phyloP scores from a whole-genome alignment of 2,113 vertebrate species.

The Hydropotes inermis region DNA sequence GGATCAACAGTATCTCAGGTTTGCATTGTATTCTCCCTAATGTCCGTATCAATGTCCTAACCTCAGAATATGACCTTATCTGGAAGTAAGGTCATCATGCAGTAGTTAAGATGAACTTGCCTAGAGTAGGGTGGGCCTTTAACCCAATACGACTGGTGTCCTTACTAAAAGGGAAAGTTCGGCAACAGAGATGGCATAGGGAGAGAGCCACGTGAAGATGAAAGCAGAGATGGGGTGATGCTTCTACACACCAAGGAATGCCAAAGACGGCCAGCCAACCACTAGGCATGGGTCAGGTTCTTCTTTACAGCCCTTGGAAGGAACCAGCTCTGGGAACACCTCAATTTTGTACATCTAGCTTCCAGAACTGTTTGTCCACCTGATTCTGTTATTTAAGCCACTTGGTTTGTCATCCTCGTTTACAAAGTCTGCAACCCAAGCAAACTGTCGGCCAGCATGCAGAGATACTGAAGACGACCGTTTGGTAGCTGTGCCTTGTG shows the following conservation, averaged over 20 bases:
- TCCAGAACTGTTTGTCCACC: neutral
- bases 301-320: neutral
- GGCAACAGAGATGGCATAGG: neutral
- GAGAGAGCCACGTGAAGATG: neutral
- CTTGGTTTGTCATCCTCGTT: neutral
- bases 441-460: neutral
- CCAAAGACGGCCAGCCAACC: neutral
- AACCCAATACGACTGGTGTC: neutral
- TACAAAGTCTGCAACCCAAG: neutral
- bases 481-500: neutral
- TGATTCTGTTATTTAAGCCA: neutral
- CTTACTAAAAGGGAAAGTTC: neutral
- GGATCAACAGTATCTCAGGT: neutral
- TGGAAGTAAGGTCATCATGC: neutral
- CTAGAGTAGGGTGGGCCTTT: neutral
- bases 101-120: neutral
- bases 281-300: neutral
- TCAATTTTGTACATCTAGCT: neutral
- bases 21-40: neutral
- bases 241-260: neutral
- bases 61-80: neutral
- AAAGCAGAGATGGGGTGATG: neutral
- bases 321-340: neutral
- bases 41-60: neutral
- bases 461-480: neutral